Base-by-base conservation (phyloP, 2,113 vertebrate genomes). In the Myotis brandtii region DNA sequence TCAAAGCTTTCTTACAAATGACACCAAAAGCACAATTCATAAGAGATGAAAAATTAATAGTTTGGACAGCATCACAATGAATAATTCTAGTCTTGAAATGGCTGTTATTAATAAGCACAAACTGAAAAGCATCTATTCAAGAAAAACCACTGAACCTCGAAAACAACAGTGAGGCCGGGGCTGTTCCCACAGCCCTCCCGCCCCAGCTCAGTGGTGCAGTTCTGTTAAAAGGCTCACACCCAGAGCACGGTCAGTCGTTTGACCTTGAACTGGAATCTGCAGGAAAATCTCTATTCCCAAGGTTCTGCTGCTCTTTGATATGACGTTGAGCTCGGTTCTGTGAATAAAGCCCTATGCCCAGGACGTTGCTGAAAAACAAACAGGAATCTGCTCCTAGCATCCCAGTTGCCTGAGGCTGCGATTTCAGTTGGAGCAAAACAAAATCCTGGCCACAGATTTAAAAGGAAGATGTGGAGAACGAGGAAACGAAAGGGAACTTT, bases 141-240 rank as follows among this genome's bases (percentile, higher is more conserved):
- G 50, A 9, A 81, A 67, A 54, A 10, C 2, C 3, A 0, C 30
- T 0, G 34, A 75, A 12, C 14, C 14, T 79, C 11, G 0, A 1
- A 23, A 14, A 30, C 9, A 8, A 17, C 4, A 1, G 32, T 0
- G 70, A 13, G 11, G 27, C 66, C 14, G 21, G 6, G n/a, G 9
- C 16, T 6, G 9, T 14, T 23, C 50, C 62, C 75, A 7, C 0
- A 1, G 6, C 25, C 18, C 18, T 23, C 2, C 0, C 18, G 11
- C 21, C 37, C 43, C 66, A 2, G 37, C 14, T 64, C 23, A 1
- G 56, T 2, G 17, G 30, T 1, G 5, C 40, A 11, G 23, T 11
- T 30, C 54, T 56, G 30, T 6, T 12, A 4, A 48, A 59, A 80
- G 34, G 11, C 18, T 52, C 34, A 3, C 6, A 54, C 34, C 54